These are phyloP conservation scores for Micromys minutus DNA, from an alignment of 2,113 vertebrate genomes.

Conservation along the genomic window DNA sequence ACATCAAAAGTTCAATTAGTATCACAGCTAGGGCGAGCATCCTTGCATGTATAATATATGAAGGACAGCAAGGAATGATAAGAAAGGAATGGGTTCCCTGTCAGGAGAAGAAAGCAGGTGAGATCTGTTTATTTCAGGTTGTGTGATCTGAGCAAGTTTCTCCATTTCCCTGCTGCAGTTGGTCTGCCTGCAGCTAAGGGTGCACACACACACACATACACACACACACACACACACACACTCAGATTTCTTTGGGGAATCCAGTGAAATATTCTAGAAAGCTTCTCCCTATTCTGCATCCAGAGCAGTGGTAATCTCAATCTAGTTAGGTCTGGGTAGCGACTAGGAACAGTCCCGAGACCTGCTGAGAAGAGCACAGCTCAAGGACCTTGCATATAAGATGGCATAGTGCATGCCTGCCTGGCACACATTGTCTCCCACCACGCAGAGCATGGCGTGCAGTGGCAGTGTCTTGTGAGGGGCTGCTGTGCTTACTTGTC, in stretches of 20 bases:
- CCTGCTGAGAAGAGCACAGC: background rate
- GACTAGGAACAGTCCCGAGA: background rate
- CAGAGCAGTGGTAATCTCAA: background rate
- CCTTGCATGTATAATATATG: conserved; percentile 22
- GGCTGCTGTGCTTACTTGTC: background rate
- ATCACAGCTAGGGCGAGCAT: conserved; percentile 6
- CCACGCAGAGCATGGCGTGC: too few species aligned
- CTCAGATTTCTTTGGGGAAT: background rate
- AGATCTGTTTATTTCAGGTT: background rate
- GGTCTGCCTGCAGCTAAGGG: background rate
- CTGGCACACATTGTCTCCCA: background rate
- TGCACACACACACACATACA: background rate
- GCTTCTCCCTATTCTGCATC: background rate
- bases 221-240: background rate
- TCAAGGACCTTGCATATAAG: background rate
- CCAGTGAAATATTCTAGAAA: background rate
- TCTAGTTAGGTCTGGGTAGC: background rate
- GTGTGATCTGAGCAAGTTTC: background rate
- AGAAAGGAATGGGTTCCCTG: conserved; percentile 2
- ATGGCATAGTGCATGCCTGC: background rate
- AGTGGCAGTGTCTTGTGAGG: too few species aligned
- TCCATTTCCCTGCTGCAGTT: background rate
- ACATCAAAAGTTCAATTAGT: conserved; percentile 41
- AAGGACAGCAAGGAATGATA: background rate
- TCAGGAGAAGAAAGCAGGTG: conserved; percentile 12